phyloP scores from a whole-genome alignment of 1,140 invertebrate genomes.

The Andrena cerasifolii region DNA sequence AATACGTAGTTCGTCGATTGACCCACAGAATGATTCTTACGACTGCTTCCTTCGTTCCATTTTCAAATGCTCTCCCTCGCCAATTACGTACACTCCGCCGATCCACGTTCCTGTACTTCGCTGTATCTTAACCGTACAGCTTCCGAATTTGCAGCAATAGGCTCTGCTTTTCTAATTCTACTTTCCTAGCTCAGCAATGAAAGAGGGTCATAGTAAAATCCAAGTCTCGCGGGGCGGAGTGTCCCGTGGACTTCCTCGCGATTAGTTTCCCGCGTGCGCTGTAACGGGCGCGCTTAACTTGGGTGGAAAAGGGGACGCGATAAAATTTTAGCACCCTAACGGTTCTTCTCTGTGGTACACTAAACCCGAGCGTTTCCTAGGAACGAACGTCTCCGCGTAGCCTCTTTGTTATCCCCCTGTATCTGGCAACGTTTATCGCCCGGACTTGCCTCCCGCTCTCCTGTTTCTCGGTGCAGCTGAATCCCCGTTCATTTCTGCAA shows the following conservation, averaged over 20 bases:
- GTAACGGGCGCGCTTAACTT: neutral
- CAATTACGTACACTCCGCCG: too few relatives aligned
- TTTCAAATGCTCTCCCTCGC: too few relatives aligned
- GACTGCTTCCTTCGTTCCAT: too few relatives aligned
- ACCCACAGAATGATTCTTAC: too few relatives aligned
- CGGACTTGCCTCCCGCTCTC: neutral
- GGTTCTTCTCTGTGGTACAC: constrained; percentile 49
- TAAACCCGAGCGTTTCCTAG: constrained; percentile 44
- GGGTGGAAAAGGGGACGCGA: constrained; percentile 47
- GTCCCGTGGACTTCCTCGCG: neutral
- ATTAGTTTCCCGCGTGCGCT: neutral
- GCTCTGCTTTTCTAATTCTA: too few relatives aligned
- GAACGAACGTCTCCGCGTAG: constrained; percentile 22
- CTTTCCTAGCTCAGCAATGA: too few relatives aligned
- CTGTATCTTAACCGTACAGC: too few relatives aligned
- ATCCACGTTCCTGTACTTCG: too few relatives aligned
- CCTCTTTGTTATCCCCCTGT: constrained; percentile 34
- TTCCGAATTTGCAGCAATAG: too few relatives aligned
- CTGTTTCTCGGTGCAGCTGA: neutral
- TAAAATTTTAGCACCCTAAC: constrained; percentile 64
- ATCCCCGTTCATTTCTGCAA: neutral
- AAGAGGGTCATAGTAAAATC: neutral
- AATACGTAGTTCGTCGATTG: too few relatives aligned
- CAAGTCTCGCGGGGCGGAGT: neutral
- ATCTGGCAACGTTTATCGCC: neutral